A percentile compares a stretch with the other conserved stretches of the same genome.
phyloP scores from a whole-genome alignment of 2,888 invertebrate species.

The Eupeodes luniger region DNA sequence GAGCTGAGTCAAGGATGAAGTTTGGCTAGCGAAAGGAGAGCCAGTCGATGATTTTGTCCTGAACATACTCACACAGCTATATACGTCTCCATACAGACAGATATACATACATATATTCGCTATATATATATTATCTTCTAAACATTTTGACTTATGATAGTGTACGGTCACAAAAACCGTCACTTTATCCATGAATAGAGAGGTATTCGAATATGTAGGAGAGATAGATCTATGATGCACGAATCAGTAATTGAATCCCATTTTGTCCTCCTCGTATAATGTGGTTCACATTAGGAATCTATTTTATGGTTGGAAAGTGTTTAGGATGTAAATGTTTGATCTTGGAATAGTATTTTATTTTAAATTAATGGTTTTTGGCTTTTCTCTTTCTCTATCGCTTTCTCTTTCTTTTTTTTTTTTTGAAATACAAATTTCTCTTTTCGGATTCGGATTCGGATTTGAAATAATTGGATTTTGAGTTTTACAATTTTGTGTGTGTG shows the following conservation, averaged over 20 bases:
- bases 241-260: conserved; percentile 72
- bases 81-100: background rate
- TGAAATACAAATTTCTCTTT: background rate
- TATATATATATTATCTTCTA: conserved; percentile 36
- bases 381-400: too few relatives aligned
- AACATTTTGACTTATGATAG: conserved; percentile 73
- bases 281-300: conserved; percentile 44
- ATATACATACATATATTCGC: too few relatives aligned
- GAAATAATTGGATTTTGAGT: conserved; percentile 4
- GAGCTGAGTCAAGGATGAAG: conserved; percentile 71
- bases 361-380: conserved; percentile 10
- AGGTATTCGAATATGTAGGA: conserved; percentile 10
- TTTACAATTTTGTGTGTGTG: background rate
- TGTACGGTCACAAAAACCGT: conserved; percentile 59
- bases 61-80: conserved; percentile 25
- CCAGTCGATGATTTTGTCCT: conserved; percentile 45
- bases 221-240: conserved; percentile 40
- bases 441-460: background rate
- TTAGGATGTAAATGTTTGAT: conserved; percentile 42
- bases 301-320: conserved; percentile 28
- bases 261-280: conserved; percentile 61
- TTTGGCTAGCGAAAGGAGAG: conserved; percentile 55
- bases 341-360: background rate
- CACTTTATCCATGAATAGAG: conserved; percentile 59
- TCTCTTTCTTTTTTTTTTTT: background rate